phyloP scores from a whole-genome alignment of 2,888 invertebrate genomes.

The Drosophila subsilvestris region DNA sequence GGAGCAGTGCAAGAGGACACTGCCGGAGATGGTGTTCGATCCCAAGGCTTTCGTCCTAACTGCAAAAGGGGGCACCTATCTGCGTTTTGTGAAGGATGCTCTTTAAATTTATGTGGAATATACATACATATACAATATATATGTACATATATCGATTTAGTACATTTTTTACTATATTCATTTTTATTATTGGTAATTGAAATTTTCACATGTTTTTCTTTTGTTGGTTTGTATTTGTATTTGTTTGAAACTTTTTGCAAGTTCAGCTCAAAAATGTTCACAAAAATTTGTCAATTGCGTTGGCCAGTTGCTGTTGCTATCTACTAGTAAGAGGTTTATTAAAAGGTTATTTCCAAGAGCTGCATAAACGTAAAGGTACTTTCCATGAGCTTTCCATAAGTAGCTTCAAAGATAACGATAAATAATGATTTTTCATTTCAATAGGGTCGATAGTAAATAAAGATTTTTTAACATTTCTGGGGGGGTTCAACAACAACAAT shows the following conservation, averaged over 20 bases:
- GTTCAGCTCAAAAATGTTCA: slow-evolving; percentile 66
- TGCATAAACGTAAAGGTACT: too few relatives aligned
- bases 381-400: too few relatives aligned
- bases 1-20: slow-evolving; percentile 58
- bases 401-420: background rate
- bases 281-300: slow-evolving; percentile 56
- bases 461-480: background rate
- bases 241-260: slow-evolving; percentile 29
- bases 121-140: background rate
- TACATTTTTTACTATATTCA: background rate
- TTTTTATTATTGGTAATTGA: slow-evolving; percentile 66
- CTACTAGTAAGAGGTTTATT: background rate
- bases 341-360: background rate
- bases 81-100: slow-evolving; percentile 72
- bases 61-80: slow-evolving; percentile 75
- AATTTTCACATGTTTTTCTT: slow-evolving; percentile 59
- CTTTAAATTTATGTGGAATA: slow-evolving; percentile 27
- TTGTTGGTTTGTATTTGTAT: slow-evolving; percentile 21
- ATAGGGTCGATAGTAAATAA: background rate
- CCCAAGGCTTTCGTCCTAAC: slow-evolving; percentile 76
- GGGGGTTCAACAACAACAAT: slow-evolving; percentile 47
- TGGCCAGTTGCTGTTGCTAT: slow-evolving; percentile 45
- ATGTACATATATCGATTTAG: background rate
- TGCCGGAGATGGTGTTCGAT: slow-evolving; percentile 73
- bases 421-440: background rate